Conservation (phyloP, 1,140 invertebrate genomes). For the Paracyclopina nana region DNA sequence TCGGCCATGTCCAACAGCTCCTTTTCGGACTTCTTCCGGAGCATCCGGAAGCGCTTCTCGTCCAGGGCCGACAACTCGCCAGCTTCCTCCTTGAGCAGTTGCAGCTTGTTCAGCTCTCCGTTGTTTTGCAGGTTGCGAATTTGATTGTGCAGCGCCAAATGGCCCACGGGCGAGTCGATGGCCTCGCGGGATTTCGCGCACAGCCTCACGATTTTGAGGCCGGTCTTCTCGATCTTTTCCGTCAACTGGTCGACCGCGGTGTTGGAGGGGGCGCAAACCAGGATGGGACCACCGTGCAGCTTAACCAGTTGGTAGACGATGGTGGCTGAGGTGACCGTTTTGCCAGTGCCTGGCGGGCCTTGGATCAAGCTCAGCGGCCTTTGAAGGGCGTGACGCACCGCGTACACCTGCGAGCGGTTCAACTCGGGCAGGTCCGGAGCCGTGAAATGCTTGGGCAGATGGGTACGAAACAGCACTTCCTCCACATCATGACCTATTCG, state of each 20-base stretch:
- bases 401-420: constrained; percentile 91
- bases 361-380: constrained; percentile 92
- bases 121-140: constrained; percentile 23
- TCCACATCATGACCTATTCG: constrained; percentile 97
- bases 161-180: constrained; percentile 92
- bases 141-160: constrained; percentile 90
- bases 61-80: constrained; percentile 72
- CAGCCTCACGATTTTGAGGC: constrained; percentile 81
- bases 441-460: constrained; percentile 85
- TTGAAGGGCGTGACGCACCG: constrained; percentile 95
- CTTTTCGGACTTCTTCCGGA: constrained; percentile 80
- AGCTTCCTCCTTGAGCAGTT: constrained; percentile 90
- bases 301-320: constrained; percentile 96
- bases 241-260: constrained; percentile 98
- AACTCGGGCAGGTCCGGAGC: constrained; percentile 92
- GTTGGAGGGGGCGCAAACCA: constrained; percentile 96
- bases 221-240: constrained; percentile 94
- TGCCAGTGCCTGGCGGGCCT: constrained; percentile 74
- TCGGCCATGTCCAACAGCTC: constrained; percentile 85
- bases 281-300: constrained; percentile 66
- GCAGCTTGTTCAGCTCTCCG: constrained; percentile 75
- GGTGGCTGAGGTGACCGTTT: constrained; percentile 97
- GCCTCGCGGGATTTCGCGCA: constrained; percentile 96
- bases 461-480: constrained; percentile 71
- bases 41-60: constrained; percentile 74